These are phyloP conservation scores for Cyrtonyx montezumae DNA, from an alignment of 2,113 vertebrate genomes.

Conservation along the genomic window DNA sequence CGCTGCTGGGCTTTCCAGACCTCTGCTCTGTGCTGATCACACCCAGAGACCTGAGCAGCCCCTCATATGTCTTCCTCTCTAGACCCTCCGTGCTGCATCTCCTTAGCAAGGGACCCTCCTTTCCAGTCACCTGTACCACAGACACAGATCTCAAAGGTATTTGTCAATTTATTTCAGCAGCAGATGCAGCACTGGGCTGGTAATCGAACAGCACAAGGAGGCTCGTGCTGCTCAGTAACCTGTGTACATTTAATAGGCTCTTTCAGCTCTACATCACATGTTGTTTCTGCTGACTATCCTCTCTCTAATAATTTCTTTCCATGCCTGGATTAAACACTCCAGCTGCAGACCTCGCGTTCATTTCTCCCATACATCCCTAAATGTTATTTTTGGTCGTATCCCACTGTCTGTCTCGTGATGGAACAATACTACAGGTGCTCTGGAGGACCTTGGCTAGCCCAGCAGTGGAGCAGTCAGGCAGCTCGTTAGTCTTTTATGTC, in stretches of 20 bases:
- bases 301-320: not conserved
- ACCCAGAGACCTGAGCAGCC: too few relatives aligned
- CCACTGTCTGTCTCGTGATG: not conserved
- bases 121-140: not conserved
- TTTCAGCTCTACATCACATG: accelerated
- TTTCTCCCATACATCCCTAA: not conserved
- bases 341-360: not conserved
- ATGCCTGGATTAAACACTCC: not conserved
- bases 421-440: conserved; percentile 50
- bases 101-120: not conserved
- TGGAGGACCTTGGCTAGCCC: not conserved
- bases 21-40: not conserved
- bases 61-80: too few relatives aligned
- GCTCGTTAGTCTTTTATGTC: conserved; percentile 54
- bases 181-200: not conserved
- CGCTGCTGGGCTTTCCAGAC: accelerated
- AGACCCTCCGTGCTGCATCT: accelerated
- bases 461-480: not conserved
- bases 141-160: not conserved
- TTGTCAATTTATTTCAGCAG: not conserved
- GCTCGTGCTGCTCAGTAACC: not conserved
- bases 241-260: not conserved
- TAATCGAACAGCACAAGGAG: not conserved
- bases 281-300: not conserved
- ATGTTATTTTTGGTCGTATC: conserved; percentile 17